phyloP scores from a whole-genome alignment of 2,888 invertebrate genomes.

The Malthinus flaveolus region DNA sequence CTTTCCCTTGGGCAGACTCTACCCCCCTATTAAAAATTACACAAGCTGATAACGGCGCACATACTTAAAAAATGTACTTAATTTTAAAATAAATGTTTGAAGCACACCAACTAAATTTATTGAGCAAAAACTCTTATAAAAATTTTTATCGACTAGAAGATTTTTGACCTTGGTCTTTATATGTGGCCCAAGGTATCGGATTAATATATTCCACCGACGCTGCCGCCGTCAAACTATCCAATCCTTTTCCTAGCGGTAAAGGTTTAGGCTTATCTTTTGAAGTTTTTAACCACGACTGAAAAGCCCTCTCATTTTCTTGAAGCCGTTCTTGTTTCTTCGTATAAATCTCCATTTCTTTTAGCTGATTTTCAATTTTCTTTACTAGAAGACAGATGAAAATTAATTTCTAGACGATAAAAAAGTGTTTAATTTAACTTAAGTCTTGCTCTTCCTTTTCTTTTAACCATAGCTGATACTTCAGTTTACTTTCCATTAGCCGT shows the following conservation, averaged over 20 bases:
- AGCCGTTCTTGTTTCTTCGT: constrained; percentile 60
- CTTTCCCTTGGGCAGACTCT: constrained; percentile 45
- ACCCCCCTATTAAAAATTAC: constrained; percentile 49
- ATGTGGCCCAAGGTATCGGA: neutral
- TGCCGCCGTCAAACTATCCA: constrained; percentile 56
- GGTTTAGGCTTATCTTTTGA: constrained; percentile 67
- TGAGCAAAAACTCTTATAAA: neutral
- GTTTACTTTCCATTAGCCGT: constrained; percentile 43
- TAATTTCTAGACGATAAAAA: neutral
- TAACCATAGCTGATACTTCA: constrained; percentile 56
- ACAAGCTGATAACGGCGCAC: constrained; percentile 15
- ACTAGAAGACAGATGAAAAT: constrained; percentile 39
- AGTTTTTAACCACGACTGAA: constrained; percentile 64
- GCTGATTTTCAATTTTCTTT: constrained; percentile 46
- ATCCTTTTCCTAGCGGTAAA: constrained; percentile 64
- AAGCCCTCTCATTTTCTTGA: constrained; percentile 62
- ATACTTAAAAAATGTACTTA: neutral
- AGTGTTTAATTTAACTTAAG: constrained; percentile 54
- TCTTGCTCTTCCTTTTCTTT: constrained; percentile 62
- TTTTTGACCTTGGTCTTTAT: neutral
- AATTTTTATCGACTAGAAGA: neutral
- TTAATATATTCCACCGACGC: neutral
- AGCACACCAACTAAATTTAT: neutral
- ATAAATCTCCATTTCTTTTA: constrained; percentile 54
- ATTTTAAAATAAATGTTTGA: constrained; percentile 1